Percentiles rank a stretch among this genome's conserved stretches.
phyloP scores from a whole-genome alignment of 2,113 vertebrate genomes.

The Agapornis roseicollis region DNA sequence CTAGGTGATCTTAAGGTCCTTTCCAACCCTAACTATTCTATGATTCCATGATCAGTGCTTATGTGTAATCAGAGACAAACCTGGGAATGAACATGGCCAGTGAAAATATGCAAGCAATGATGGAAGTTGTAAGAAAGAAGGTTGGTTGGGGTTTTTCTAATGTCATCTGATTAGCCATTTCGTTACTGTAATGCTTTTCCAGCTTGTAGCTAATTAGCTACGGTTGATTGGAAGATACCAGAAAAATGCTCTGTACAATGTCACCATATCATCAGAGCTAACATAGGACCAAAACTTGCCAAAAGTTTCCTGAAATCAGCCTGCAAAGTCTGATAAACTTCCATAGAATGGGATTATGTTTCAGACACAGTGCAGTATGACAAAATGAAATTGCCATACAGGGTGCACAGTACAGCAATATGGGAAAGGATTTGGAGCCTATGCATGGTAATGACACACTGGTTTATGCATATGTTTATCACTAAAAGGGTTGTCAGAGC shows the following conservation, averaged over 20 bases:
- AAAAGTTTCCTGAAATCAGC: not conserved
- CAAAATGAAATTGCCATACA: not conserved
- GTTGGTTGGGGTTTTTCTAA: not conserved
- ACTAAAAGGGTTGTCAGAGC: not conserved
- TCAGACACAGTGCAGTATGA: not conserved
- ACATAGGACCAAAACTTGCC: not conserved
- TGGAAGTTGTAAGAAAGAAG: not conserved
- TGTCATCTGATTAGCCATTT: not conserved
- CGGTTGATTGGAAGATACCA: not conserved
- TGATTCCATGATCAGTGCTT: not conserved
- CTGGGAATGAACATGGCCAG: not conserved
- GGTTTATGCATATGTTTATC: not conserved
- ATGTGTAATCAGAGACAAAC: not conserved
- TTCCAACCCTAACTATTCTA: no score
- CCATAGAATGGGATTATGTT: not conserved
- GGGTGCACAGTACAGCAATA: not conserved
- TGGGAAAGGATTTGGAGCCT: not conserved
- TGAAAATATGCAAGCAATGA: not conserved
- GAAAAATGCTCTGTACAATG: not conserved
- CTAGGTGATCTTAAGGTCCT: no score
- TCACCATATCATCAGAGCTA: not conserved
- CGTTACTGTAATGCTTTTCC: not conserved
- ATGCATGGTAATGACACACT: not conserved
- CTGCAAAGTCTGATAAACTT: conserved; percentile 19
- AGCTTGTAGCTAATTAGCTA: not conserved